Conservation (phyloP, 2,888 invertebrate genomes). For the Marasmarcha lunaedactyla region DNA sequence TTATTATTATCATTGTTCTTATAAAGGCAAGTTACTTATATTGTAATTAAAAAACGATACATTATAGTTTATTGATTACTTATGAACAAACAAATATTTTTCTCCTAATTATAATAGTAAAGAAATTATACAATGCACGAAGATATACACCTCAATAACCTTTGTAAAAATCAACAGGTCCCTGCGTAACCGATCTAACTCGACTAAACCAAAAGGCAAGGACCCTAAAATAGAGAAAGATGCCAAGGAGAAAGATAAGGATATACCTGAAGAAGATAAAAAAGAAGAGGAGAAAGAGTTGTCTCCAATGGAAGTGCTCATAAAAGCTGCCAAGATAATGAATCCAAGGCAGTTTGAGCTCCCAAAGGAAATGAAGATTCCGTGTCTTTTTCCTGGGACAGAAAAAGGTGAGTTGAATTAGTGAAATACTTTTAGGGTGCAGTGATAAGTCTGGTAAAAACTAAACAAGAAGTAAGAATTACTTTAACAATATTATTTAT, state of each 20-base stretch:
- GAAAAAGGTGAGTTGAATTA: conserved; percentile 79
- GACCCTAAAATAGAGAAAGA: conserved; percentile 30
- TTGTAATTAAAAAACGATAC: no score
- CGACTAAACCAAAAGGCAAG: conserved; percentile 35
- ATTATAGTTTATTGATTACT: no score
- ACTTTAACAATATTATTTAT: no score
- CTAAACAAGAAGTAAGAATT: no score
- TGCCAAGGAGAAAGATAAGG: conserved; percentile 16
- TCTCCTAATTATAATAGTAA: background rate
- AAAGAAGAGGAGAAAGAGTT: conserved; percentile 30
- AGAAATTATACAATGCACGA: background rate
- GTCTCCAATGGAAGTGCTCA: conserved; percentile 81
- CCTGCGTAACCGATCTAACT: conserved; percentile 39
- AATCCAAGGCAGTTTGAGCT: conserved; percentile 93
- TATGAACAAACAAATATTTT: background rate
- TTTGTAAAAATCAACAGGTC: conserved; percentile 19
- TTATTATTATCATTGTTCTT: no score
- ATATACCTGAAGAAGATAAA: conserved; percentile 20
- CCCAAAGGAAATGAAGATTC: conserved; percentile 82
- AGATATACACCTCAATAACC: background rate
- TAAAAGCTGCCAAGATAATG: conserved; percentile 84
- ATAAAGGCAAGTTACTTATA: no score
- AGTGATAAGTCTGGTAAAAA: no score
- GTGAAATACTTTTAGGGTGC: no score
- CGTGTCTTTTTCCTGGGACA: conserved; percentile 84